Base-by-base conservation (phyloP, 2,113 vertebrate species). In the Pelmatolapia mariae region DNA sequence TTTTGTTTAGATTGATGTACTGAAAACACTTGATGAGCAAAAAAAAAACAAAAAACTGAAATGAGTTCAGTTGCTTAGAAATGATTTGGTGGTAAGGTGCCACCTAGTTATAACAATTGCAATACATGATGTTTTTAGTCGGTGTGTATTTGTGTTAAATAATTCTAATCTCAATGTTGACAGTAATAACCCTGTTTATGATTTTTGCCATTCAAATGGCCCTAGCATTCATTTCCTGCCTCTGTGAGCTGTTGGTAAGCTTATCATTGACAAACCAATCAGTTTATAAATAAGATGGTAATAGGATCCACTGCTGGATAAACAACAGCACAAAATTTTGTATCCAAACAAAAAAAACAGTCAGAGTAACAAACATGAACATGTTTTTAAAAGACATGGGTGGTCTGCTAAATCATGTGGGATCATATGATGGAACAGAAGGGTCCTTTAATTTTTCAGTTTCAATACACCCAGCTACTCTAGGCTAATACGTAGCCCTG, bases 321-420 rank as follows among this genome's bases (percentile, higher is more conserved):
- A 73, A 45, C 2, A 71, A 71, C 40, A 73, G 40, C 40, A 45
- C 2, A 26, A 16, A 73, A 16, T 45, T 18, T 73, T 16, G 66
- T 26, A 73, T 26, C 38, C 5, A 0, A 26, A 5, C 19, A 38
- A 53, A 26, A 4, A 66, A 66, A 10, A 0, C 38, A 73, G 0
- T 24, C 1, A 18, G 40, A 73, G 68, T 26, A 43, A 22, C 33
- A 68, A 68, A 68, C 38, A 24, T 24, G 38, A 9, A 73, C 22
- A 24, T 71, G 22, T 26, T 73, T 10, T 47, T 47, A 18, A 45
- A 45, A 5, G 43, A 0, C 10, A 19, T 19, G 24, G 24, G 43
- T 19, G 43, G 16, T 76, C 24, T 76, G 43, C 43, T 31, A 50
- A 50, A 76, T 50, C 43, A 12, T 47, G 24, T 76, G 26, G 4